Conservation (phyloP, 2,888 invertebrate genomes). For the Erebia palarica region DNA sequence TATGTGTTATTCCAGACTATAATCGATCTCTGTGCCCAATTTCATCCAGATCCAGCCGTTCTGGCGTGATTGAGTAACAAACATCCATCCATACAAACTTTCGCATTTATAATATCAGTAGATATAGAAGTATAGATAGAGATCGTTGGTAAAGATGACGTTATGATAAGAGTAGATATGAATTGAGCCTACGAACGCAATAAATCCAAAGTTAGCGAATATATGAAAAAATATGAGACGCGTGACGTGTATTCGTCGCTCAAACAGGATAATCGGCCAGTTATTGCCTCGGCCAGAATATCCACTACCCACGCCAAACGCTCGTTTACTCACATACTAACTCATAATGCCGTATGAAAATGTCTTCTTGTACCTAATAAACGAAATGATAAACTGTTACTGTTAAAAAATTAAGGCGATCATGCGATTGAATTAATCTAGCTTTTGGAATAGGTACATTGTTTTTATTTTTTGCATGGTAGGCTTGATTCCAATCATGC, state of each 20-base stretch:
- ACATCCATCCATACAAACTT: no score
- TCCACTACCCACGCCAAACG: constrained; percentile 76
- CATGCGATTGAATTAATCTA: constrained; percentile 4
- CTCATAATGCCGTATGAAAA: constrained; percentile 31
- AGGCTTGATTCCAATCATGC: not conserved
- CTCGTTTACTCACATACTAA: constrained; percentile 70
- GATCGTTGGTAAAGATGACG: not conserved
- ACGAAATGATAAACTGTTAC: constrained; percentile 13
- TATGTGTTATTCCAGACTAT: no score
- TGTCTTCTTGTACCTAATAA: constrained; percentile 15
- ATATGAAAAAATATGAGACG: constrained; percentile 61
- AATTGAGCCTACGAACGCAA: constrained; percentile 25
- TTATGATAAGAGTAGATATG: not conserved
- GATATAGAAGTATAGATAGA: not conserved
- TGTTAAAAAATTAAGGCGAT: constrained; percentile 20
- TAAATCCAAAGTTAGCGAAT: constrained; percentile 47
- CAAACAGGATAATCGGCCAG: constrained; percentile 76
- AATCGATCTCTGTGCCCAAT: no score
- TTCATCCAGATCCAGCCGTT: no score
- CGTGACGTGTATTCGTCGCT: constrained; percentile 71
- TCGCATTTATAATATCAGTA: not conserved
- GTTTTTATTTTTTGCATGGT: not conserved
- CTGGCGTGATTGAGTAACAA: no score
- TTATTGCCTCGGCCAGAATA: constrained; percentile 74
- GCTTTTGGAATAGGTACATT: not conserved